Base-by-base conservation (phyloP, 1,140 invertebrate genomes). In the Diorhabda elongata region DNA sequence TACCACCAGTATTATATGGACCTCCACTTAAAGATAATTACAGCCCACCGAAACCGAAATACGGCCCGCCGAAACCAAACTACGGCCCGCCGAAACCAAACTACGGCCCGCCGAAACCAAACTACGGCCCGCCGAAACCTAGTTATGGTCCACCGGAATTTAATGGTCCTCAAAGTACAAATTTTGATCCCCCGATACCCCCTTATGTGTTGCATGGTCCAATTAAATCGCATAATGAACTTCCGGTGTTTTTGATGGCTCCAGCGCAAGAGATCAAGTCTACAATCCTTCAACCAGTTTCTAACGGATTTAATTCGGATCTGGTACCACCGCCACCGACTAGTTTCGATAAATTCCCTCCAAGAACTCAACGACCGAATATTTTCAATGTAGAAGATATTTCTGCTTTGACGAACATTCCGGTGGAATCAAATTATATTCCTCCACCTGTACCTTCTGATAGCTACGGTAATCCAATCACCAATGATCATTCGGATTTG, bases 401-500 rank as follows among this genome's bases (percentile, higher is more conserved):
- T 26, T 65, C 26, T 11, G 47, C n/a, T 56, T 52, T 57, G 7
- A 4, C 9, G 4, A 43, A 42, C 3, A 60, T 44, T n/a, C 43
- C 52, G 41, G 41, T 9, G 4, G 44, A 66, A 59, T 42, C 44
- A 42, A n/a, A 9, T 5, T 8, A n/a, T 8, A 59, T 26, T 26
- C 58, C 47, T 7, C 6, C 11, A 42, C n/a, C 52, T 3, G 7
- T 61, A n/a, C 72, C 71, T 45, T 71, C 73, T 41, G 72, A 75
- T 66, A 74, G 71, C 67, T 77, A 75, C 69, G 74, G 75, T 9
- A 41, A 70, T 11, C 76, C 76, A 8, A 64, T 76, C 7, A 68
- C 70, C 43, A 69, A 61, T 8, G 44, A 68, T 59, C 67, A 68
- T 64, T 58, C 62, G 11, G 47, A 69, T 42, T 71, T 70, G 61